Evolutionary conservation across 2,113 vertebrate genomes (phyloP).

Genomic region (Cheilinus undulatus): DNA sequence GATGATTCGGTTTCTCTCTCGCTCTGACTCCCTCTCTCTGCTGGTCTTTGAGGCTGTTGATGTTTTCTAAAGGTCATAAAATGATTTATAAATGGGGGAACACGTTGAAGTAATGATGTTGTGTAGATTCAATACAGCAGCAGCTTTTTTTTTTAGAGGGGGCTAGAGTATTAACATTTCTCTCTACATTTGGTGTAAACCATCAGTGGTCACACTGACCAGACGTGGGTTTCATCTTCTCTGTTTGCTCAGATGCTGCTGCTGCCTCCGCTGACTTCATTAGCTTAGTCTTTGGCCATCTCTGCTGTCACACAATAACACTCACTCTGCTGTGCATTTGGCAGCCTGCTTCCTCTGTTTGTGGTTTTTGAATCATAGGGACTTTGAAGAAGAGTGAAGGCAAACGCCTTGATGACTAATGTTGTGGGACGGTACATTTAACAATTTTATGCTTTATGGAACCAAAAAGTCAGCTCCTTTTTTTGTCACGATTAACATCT

Average conservation of each 20-base stretch:
- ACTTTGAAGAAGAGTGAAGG: neutral
- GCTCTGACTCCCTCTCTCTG: too few relatives aligned
- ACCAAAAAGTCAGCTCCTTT: neutral
- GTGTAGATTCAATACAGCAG: neutral
- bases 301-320: constrained; percentile 6
- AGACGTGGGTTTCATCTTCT: neutral
- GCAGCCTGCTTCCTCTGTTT: neutral
- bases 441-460: neutral
- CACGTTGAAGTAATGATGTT: neutral
- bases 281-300: neutral
- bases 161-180: neutral
- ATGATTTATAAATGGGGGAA: constrained; percentile 3
- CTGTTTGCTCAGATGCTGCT: constrained; percentile 11
- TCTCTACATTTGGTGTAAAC: neutral
- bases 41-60: neutral
- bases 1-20: constrained; percentile 43
- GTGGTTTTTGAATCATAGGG: neutral
- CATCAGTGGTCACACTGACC: neutral
- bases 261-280: constrained; percentile 9
- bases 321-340: constrained; percentile 2
- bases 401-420: neutral
- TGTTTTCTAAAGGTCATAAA: constrained; percentile 13
- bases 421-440: neutral
- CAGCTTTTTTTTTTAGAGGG: too few relatives aligned
- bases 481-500: neutral